Evolutionary conservation across 2,797 vertebrate species (phyloP), one percentile per base, ranked within the genome.

Genomic region (Fistularia tabacaria): DNA sequence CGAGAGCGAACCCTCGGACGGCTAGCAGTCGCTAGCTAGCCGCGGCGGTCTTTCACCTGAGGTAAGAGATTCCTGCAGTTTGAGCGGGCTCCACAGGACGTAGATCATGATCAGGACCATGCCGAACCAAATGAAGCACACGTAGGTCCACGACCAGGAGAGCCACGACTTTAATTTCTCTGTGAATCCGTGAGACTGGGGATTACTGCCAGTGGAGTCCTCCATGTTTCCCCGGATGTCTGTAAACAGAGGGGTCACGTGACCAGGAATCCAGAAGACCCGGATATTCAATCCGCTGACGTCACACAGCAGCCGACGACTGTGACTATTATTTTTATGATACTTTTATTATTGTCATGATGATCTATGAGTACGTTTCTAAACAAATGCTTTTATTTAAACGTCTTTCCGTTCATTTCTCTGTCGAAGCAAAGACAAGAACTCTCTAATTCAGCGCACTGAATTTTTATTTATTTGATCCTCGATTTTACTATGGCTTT

Each of bases 11-110:
- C 50, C 47, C 70, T 11, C 76, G 69, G 43, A 48, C 64, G 53
- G 85, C 85, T 86, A 86, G 84, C 82, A 79, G 74, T 66, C 76
- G 80, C 85, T 87, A 87, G 81, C 82, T 80, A 80, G 76, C 71
- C 54, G 15, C 7, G 38, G 62, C 74, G 14, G 73, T 66, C 64
- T 80, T 71, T 93, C 89, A 98, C 95, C 96, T 79, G 93, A 93
- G 68, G 92, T 90, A 61, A 95, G 86, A 56, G 91, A 90, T 85
- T 98, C 94, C 86, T 95, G 93, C 58, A 99, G 87, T 78, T 94
- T 94, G 73, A 98, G 88, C 63, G 95, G 94, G 71, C 93, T 94
- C 86, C 96, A 88, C 82, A 98, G 88, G 4, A 91, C 92, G 81
- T 95, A 98, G 7, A 95, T 85, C 73, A 98, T 92, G 46, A 93